These are phyloP conservation scores for Geophilus truncorum DNA, from an alignment of 2,888 invertebrate species.

Conservation along the genomic window DNA sequence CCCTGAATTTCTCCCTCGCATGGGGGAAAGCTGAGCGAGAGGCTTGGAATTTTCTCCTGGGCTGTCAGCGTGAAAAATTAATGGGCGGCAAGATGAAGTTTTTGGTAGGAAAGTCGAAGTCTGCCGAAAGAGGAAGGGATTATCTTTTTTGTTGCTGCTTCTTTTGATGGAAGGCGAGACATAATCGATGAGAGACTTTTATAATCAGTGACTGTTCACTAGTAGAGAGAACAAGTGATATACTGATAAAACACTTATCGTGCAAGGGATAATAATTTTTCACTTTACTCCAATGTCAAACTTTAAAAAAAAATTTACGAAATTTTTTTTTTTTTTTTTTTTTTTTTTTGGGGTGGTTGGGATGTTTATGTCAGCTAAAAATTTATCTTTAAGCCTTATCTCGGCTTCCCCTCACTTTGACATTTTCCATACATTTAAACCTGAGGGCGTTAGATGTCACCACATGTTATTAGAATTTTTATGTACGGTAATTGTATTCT, in stretches of 20 bases:
- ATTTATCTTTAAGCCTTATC: neutral
- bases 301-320: neutral
- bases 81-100: slow-evolving; percentile 22
- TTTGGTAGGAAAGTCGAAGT: slow-evolving; percentile 8
- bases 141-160: neutral
- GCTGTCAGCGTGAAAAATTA: slow-evolving; percentile 24
- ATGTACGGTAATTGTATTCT: neutral
- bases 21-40: neutral
- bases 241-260: neutral
- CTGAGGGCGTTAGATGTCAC: neutral
- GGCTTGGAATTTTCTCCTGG: slow-evolving; percentile 20
- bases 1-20: neutral
- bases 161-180: neutral
- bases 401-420: neutral
- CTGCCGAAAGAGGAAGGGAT: neutral
- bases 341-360: too few relatives aligned
- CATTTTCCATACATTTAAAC: neutral
- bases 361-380: neutral
- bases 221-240: neutral
- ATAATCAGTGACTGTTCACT: neutral
- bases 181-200: slow-evolving; percentile 12
- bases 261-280: neutral
- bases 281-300: neutral
- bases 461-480: slow-evolving; percentile 4
- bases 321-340: too few relatives aligned